Evolutionary conservation across 2,888 invertebrate species (phyloP).

Genomic region (Lordiphosa fenestrarum): DNA sequence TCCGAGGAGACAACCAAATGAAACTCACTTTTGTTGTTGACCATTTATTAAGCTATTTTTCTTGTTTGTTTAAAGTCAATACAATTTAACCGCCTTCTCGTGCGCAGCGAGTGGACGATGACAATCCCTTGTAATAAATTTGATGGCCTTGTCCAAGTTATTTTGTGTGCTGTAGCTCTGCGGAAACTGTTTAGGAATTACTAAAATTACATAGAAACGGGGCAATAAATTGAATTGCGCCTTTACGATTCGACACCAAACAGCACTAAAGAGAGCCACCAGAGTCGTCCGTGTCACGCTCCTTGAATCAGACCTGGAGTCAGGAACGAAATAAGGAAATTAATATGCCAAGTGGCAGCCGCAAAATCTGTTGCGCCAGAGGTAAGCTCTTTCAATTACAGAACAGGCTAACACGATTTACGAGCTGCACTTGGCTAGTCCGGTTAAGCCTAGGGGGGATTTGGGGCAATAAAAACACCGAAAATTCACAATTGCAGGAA

Average conservation of each 20-base stretch:
- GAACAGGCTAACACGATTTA: background rate
- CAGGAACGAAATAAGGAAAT: conserved; percentile 43
- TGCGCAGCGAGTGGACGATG: too few relatives aligned
- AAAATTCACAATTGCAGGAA: conserved; percentile 23
- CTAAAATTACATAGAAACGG: conserved; percentile 27
- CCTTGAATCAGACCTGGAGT: conserved; percentile 37
- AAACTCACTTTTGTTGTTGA: too few relatives aligned
- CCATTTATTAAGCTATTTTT: too few relatives aligned
- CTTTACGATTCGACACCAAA: conserved; percentile 40
- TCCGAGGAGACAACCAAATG: too few relatives aligned
- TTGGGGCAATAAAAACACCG: too few relatives aligned
- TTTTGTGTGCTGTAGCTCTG: conserved; percentile 13
- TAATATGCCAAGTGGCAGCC: conserved; percentile 45
- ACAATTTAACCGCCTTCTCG: too few relatives aligned
- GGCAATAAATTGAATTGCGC: conserved; percentile 44
- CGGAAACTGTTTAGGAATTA: conserved; percentile 33
- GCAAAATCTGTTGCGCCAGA: background rate
- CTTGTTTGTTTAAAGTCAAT: too few relatives aligned
- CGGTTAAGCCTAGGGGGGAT: background rate
- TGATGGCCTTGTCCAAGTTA: too few relatives aligned
- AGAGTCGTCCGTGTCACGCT: conserved; percentile 19
- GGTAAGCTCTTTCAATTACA: too few relatives aligned
- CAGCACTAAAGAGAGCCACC: conserved; percentile 7
- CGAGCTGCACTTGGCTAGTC: background rate
- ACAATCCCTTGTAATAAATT: too few relatives aligned